Conservation (phyloP, 2,797 vertebrate species). For the Scyliorhinus canicula region DNA sequence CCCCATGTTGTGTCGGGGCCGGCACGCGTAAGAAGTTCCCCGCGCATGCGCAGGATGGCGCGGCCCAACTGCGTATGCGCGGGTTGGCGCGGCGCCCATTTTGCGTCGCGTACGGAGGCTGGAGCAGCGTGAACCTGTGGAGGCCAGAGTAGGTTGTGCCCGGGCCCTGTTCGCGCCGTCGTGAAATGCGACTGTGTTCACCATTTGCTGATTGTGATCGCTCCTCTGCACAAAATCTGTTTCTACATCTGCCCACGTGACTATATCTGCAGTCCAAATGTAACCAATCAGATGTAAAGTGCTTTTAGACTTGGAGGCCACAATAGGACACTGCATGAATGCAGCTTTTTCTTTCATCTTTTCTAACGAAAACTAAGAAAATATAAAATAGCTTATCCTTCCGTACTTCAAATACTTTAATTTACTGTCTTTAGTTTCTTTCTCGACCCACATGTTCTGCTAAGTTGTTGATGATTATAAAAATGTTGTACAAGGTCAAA, state of each 20-base stretch:
- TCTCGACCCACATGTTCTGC: neutral
- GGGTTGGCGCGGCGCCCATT: no score
- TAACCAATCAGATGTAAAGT: neutral
- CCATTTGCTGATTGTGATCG: neutral
- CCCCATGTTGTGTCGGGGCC: no score
- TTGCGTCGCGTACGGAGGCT: no score
- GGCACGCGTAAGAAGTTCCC: no score
- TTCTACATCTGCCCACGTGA: neutral
- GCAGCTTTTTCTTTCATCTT: neutral
- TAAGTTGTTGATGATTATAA: neutral
- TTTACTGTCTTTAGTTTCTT: neutral
- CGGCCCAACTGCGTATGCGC: no score
- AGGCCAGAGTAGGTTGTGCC: no score
- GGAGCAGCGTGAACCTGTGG: no score
- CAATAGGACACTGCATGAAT: neutral
- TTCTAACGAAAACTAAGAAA: neutral
- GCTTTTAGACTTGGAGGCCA: neutral
- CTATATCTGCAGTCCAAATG: neutral
- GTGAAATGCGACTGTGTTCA: no score
- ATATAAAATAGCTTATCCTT: neutral
- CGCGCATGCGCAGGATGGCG: no score
- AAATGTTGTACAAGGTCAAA: neutral
- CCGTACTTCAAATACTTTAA: neutral
- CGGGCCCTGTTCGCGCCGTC: no score
- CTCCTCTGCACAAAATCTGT: neutral